Conservation (phyloP, 2,797 vertebrate genomes). For the Balearica regulorum region DNA sequence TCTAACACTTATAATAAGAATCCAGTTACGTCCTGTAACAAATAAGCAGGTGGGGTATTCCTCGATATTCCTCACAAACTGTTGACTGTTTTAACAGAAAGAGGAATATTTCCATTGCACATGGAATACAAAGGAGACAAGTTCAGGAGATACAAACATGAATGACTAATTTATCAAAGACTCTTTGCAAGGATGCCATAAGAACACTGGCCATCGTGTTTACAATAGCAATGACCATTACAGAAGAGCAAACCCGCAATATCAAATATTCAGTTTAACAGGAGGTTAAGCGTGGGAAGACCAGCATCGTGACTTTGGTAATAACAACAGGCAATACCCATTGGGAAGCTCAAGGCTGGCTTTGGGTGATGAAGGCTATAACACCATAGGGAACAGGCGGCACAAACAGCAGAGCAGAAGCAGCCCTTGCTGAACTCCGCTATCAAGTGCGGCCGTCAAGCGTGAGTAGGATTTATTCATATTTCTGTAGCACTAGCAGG, state of each 20-base stretch:
- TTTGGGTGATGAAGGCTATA: not conserved
- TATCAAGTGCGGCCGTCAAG: not conserved
- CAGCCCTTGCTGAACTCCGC: not conserved
- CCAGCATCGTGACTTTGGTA: not conserved
- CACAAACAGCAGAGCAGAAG: not conserved
- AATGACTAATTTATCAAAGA: not conserved
- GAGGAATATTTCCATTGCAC: not conserved
- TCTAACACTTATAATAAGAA: not conserved
- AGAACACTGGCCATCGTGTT: not conserved
- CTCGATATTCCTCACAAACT: not conserved
- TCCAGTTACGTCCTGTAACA: not conserved
- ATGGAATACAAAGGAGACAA: not conserved
- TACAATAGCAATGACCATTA: not conserved
- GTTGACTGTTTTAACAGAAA: not conserved
- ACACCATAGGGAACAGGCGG: not conserved
- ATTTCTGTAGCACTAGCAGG: not conserved
- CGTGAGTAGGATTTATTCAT: not conserved
- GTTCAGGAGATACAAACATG: not conserved
- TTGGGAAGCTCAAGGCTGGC: not conserved
- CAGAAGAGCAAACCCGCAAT: not conserved
- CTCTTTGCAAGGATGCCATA: not conserved
- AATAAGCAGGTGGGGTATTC: not conserved
- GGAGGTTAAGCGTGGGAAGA: not conserved
- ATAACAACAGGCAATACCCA: not conserved
- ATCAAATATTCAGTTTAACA: not conserved